phyloP scores from a whole-genome alignment of 2,888 invertebrate genomes.

The Cephus sareptanus region DNA sequence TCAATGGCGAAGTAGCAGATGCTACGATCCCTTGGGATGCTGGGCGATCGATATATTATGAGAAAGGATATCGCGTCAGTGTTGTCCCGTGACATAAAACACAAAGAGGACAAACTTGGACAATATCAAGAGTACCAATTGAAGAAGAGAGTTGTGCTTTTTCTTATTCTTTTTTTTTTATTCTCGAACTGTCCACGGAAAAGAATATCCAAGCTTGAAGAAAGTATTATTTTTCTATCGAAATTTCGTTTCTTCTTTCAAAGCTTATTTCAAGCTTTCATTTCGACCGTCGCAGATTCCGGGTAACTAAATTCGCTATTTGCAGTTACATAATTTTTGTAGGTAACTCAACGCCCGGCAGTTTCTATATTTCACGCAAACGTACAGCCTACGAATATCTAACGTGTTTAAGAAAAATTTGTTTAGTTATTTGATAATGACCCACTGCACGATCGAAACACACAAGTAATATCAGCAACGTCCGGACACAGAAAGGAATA shows the following conservation, averaged over 20 bases:
- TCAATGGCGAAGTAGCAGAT: background rate
- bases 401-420: no score
- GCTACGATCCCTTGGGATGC: background rate
- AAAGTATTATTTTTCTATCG: background rate
- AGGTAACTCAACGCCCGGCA: background rate
- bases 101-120: background rate
- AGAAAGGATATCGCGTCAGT: background rate
- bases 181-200: background rate
- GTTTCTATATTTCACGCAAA: background rate
- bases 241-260: background rate
- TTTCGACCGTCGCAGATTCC: background rate
- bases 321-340: background rate
- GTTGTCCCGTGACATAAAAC: background rate
- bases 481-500: background rate
- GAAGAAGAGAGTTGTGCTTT: background rate
- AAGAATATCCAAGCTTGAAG: background rate
- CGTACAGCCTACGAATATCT: background rate
- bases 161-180: background rate
- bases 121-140: background rate
- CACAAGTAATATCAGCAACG: background rate
- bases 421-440: background rate
- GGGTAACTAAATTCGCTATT: background rate
- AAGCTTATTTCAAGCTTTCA: background rate
- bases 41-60: background rate
- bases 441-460: background rate